Evolutionary conservation across 2,797 vertebrate species (phyloP), one percentile per base, ranked within the genome.

Genomic region (Glyptemys insculpta): DNA sequence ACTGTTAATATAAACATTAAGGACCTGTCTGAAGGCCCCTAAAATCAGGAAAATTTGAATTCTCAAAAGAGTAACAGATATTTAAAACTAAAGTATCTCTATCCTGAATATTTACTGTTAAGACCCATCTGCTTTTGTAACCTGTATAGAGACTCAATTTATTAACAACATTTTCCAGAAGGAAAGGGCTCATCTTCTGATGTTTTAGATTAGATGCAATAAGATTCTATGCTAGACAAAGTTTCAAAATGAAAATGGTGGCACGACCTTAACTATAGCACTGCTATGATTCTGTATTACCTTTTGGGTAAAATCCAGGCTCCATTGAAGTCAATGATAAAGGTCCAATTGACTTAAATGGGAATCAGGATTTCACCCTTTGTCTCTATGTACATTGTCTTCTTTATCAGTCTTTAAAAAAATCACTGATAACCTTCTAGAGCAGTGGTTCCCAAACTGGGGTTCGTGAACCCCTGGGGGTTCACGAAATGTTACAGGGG

Each of bases 371-470:
- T 2, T 1, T 7, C 8, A 49, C 18, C 25, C 27, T 53, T 25
- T 85, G 31, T 50, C 1, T 87, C 2, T 19, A 74, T 29, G 3
- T 47, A 54, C 56, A 41, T 78, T 21, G 19, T 76, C 21, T n/a
- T n/a, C 10, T 84, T 15, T 53, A 12, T 27, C 49, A 84, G 34
- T 93, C 65, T 56, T 90, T 86, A 18, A 12, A 0, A 82, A 93
- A 92, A 87, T 82, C 12, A 81, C 90, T 87, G 21, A 93, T 50
- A 92, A 3, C 91, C 72, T 89, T 68, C 89, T 57, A 57, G 21
- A n/a, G n/a, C n/a, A n/a, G n/a, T n/a, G n/a, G n/a, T n/a, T n/a
- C n/a, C n/a, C n/a, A n/a, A n/a, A n/a, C n/a, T n/a, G n/a, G n/a
- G n/a, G n/a, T n/a, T n/a, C n/a, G n/a, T n/a, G n/a, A n/a, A n/a